A percentile compares a stretch with the other conserved stretches of the same genome.
These are phyloP conservation scores for Sisyra terminalis DNA, from an alignment of 2,888 invertebrate genomes.

Conservation along the genomic window DNA sequence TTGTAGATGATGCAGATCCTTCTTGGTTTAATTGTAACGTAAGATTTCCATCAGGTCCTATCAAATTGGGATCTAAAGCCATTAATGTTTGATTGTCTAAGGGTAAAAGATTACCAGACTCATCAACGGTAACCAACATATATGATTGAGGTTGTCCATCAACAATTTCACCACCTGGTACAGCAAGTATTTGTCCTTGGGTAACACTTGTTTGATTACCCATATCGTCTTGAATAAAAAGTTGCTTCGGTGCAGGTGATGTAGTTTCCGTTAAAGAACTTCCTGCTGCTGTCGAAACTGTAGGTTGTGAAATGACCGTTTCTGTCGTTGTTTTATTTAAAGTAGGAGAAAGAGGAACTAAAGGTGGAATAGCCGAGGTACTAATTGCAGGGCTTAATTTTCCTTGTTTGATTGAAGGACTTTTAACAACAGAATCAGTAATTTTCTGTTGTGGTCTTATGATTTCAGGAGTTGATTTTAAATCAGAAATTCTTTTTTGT, in stretches of 20 bases:
- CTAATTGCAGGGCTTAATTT: conserved; percentile 11
- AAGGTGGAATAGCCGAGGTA: conserved; percentile 2
- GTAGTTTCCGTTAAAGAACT: background rate
- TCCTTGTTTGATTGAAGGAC: conserved; percentile 6
- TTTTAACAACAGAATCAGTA: background rate
- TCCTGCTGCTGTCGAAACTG: background rate
- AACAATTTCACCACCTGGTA: conserved; percentile 54
- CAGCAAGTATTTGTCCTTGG: conserved; percentile 49
- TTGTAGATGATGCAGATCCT: conserved; percentile 13
- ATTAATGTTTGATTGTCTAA: conserved; percentile 53
- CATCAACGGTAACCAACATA: conserved; percentile 54
- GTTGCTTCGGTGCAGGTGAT: conserved; percentile 16
- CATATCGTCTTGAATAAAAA: conserved; percentile 26
- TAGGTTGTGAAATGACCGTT: background rate
- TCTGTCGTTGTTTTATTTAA: background rate
- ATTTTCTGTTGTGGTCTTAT: background rate
- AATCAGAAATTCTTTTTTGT: conserved; percentile 1
- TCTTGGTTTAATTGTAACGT: conserved; percentile 34
- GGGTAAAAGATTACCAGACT: conserved; percentile 50
- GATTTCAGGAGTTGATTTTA: background rate
- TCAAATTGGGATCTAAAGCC: conserved; percentile 32
- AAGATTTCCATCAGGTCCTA: conserved; percentile 30
- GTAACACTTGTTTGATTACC: conserved; percentile 29
- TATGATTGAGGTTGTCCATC: conserved; percentile 58
- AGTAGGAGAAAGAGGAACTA: conserved; percentile 7